Conservation (phyloP, 2,888 invertebrate species). For the Tipula confusa region DNA sequence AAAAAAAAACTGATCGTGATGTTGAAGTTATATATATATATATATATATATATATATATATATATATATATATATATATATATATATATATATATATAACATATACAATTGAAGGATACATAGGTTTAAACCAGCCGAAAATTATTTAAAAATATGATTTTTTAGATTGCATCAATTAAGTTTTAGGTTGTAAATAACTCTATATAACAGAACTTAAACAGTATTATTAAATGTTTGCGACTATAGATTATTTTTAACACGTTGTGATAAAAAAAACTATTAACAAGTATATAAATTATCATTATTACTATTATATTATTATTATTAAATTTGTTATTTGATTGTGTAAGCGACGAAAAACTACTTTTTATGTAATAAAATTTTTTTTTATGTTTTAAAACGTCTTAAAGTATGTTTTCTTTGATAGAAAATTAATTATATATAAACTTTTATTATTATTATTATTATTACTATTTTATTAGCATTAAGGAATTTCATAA, state of each 20-base stretch:
- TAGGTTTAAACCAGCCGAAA: background rate
- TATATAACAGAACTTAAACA: background rate
- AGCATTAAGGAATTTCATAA: slow-evolving; percentile 12
- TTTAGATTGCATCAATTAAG: background rate
- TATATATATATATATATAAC: no score
- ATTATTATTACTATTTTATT: slow-evolving; percentile 12
- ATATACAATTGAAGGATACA: background rate
- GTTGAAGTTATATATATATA: background rate
- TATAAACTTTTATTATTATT: background rate
- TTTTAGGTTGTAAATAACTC: background rate
- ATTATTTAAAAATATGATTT: background rate
- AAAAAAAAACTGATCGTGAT: background rate
- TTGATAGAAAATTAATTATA: slow-evolving; percentile 14
- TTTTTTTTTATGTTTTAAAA: background rate
- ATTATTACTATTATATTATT: background rate
- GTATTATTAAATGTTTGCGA: slow-evolving; percentile 28
- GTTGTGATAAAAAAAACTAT: slow-evolving; percentile 21
- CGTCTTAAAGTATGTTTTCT: background rate
- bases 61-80: background rate
- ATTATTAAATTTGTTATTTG: background rate
- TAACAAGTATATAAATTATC: slow-evolving; percentile 15
- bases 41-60: background rate
- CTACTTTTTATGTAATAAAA: background rate
- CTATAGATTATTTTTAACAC: slow-evolving; percentile 27
- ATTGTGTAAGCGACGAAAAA: background rate